These are phyloP conservation scores for Paralichthys olivaceus DNA, from an alignment of 2,113 vertebrate genomes.

Conservation along the genomic window DNA sequence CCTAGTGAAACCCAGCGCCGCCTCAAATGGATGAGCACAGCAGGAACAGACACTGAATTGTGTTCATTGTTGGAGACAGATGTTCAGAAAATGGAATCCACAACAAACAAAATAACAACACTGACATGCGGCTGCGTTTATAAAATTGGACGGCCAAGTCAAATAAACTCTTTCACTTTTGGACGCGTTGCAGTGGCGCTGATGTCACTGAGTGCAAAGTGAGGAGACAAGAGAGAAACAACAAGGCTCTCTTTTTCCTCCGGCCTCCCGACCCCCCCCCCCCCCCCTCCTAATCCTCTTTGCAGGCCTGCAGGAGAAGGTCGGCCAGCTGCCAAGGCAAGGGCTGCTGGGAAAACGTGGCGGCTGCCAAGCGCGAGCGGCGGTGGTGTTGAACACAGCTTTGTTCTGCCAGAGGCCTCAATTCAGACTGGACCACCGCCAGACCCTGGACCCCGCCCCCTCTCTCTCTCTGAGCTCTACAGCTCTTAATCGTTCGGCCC, in stretches of 20 bases:
- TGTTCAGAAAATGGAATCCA: too few species aligned
- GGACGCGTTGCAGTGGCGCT: conserved; percentile 34
- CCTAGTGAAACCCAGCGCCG: too few species aligned
- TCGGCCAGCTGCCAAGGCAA: conserved; percentile 90
- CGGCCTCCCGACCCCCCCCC: background rate
- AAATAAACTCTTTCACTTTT: background rate
- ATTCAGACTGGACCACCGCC: conserved; percentile 79
- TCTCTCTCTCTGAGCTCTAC: too few species aligned
- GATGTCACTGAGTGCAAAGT: conserved; percentile 85
- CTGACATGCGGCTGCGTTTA: conserved; percentile 1
- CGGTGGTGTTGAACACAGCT: conserved; percentile 90
- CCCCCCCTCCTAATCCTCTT: conserved; percentile 90
- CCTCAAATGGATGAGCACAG: too few species aligned
- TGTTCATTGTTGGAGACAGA: too few species aligned
- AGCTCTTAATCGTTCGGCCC: too few species aligned
- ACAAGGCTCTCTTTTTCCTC: conserved; percentile 86
- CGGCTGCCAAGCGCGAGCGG: conserved; percentile 87
- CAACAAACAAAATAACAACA: too few species aligned
- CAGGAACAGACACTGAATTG: too few species aligned
- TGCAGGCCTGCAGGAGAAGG: conserved; percentile 89
- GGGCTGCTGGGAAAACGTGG: conserved; percentile 91
- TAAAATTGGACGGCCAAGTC: conserved; percentile 21
- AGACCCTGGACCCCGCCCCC: conserved; percentile 19
- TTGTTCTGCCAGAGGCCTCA: conserved; percentile 92
- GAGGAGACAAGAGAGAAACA: conserved; percentile 88